Percentiles rank a stretch among this genome's conserved stretches.
phyloP scores from a whole-genome alignment of 2,113 vertebrate species.

The Actinemys pallida region DNA sequence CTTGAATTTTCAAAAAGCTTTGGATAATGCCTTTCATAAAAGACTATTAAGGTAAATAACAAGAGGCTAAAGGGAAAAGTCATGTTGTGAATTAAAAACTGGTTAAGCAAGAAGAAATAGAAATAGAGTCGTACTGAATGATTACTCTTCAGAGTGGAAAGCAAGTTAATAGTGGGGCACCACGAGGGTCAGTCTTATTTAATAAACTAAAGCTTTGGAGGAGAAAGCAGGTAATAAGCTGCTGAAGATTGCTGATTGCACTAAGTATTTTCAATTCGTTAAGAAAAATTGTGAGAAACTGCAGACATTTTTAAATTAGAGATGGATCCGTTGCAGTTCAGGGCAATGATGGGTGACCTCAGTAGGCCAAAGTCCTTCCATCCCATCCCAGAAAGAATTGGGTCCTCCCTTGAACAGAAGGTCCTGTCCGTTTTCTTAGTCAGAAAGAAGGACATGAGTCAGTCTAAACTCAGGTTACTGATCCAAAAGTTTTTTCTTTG shows the following conservation, averaged over 20 bases:
- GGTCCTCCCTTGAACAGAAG: neutral
- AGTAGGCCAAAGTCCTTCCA: neutral
- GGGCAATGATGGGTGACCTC: neutral
- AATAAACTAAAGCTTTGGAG: neutral
- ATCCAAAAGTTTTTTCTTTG: neutral
- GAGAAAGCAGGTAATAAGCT: neutral
- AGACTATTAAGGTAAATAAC: neutral
- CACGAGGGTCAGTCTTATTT: neutral
- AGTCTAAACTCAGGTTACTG: neutral
- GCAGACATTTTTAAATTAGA: neutral
- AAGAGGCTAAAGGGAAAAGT: neutral
- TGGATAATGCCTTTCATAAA: neutral
- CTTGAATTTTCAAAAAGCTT: conserved; percentile 32
- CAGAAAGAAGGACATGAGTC: neutral
- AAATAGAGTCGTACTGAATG: neutral
- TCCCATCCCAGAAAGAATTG: neutral
- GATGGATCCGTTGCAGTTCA: neutral
- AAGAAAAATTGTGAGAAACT: neutral
- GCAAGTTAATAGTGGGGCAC: neutral
- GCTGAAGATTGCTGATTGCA: neutral
- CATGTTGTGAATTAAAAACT: neutral
- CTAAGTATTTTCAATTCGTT: neutral
- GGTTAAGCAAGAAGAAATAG: neutral
- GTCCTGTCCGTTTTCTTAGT: neutral
- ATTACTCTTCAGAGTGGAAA: neutral